Evolutionary conservation across 2,888 invertebrate species (phyloP), one percentile per base, ranked within the genome.

Genomic region (Meiosimyza decipiens): DNA sequence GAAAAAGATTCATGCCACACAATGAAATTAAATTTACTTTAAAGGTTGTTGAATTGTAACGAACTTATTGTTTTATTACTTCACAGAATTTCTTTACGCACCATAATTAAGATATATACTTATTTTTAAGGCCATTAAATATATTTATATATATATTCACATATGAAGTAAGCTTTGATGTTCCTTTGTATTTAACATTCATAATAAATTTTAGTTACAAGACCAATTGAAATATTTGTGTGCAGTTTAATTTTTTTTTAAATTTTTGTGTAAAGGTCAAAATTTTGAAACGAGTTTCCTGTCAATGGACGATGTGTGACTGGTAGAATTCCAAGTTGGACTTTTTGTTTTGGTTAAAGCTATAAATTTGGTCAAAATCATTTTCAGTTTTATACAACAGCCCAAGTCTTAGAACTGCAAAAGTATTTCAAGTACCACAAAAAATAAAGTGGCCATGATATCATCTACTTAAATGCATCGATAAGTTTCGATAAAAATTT

Each of bases 171-270:
- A 40, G 40, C 55, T 67, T 68, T 69, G 52, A 60, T 69, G 69
- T 69, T 69, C 69, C 50, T 47, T 50, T 69, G 60, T n/a, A 55
- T 60, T 60, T 50, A 47, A 60, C 60, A 50, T 51, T 69, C 59
- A 69, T 16, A 59, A 69, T 69, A 60, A 68, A 68, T 11, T 57
- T 57, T 28, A 28, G 22, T 28, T 18, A 22, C 28, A n/a, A n/a
- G 28, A 57, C 12, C 22, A 22, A 12, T 18, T 16, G 2, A 28
- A 57, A 57, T 22, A 57, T 57, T 55, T 15, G 13, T 57, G 28
- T 18, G 9, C 22, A 57, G 2, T 18, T 55, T 54, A 18, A 54
- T 9, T 11, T 11, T 55, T 55, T 7, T 18, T 18, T 54, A 0
- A 7, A 16, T 18, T 54, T 16, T 54, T 12, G 18, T 2, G 16